These are phyloP conservation scores for Drosophila niveifrons DNA, from an alignment of 2,888 invertebrate species.

Conservation along the genomic window DNA sequence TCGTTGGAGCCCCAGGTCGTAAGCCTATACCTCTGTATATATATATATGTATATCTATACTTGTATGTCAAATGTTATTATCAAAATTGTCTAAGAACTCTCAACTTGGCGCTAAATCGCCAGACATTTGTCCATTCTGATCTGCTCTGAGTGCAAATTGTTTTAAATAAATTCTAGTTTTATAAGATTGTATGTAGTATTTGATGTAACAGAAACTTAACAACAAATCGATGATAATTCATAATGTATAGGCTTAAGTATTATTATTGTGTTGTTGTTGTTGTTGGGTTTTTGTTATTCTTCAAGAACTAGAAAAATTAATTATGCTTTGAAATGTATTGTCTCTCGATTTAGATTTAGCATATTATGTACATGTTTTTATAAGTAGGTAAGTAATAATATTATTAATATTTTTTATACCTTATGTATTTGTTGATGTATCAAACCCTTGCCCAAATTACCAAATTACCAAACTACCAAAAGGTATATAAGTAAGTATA, in stretches of 20 bases:
- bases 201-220: constrained; percentile 66
- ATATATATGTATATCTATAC: constrained; percentile 45
- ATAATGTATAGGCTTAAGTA: constrained; percentile 12
- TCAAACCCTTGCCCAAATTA: constrained; percentile 59
- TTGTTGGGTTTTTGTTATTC: constrained; percentile 22
- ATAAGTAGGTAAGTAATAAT: constrained; percentile 12
- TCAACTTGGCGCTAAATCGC: constrained; percentile 24
- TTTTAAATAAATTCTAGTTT: constrained; percentile 37
- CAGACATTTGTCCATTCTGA: constrained; percentile 9
- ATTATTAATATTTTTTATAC: constrained; percentile 25
- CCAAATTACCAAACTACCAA: constrained; percentile 52
- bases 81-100: constrained; percentile 64
- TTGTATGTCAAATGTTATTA: constrained; percentile 66
- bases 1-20: constrained; percentile 53
- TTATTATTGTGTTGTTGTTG: constrained; percentile 16
- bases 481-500: constrained; percentile 37
- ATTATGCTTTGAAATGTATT: constrained; percentile 31
- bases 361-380: constrained; percentile 35
- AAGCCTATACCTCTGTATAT: constrained; percentile 59
- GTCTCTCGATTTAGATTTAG: constrained; percentile 33
- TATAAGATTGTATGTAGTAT: constrained; percentile 6
- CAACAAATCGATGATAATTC: constrained; percentile 45
- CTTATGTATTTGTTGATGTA: constrained; percentile 22
- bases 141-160: constrained; percentile 18
- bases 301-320: constrained; percentile 52